Conservation (phyloP, 2,797 vertebrate species). For the Diceros bicornis region DNA sequence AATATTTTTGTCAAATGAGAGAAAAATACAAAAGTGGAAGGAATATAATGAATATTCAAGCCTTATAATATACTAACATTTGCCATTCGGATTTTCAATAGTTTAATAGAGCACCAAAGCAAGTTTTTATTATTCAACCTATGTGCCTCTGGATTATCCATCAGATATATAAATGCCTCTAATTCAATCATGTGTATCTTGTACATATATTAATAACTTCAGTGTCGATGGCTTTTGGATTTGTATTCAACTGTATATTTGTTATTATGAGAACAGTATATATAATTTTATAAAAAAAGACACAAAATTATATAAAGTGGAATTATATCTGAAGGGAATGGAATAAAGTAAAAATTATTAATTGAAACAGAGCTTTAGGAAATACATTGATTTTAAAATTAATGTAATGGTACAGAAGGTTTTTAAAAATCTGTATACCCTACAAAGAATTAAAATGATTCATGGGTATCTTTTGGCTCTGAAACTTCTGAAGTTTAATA, state of each 20-base stretch:
- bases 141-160: conserved; percentile 72
- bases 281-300: conserved; percentile 67
- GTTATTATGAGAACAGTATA: conserved; percentile 78
- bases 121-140: conserved; percentile 75
- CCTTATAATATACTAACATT: conserved; percentile 69
- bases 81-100: conserved; percentile 75
- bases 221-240: conserved; percentile 55
- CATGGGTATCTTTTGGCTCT: conserved; percentile 54
- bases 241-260: conserved; percentile 56
- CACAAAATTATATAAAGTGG: conserved; percentile 60
- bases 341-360: conserved; percentile 71
- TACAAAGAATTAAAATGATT: conserved; percentile 74
- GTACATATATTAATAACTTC: conserved; percentile 68
- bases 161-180: conserved; percentile 70
- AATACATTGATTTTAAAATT: conserved; percentile 78
- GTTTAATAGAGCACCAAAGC: conserved; percentile 73
- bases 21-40: conserved; percentile 62
- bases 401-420: conserved; percentile 42
- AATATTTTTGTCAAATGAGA: conserved; percentile 67
- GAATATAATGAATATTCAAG: conserved; percentile 66
- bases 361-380: conserved; percentile 54
- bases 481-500: conserved; percentile 68
- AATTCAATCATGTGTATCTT: conserved; percentile 68
- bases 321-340: conserved; percentile 67
- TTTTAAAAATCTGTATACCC: conserved; percentile 57